Evolutionary conservation across 2,797 vertebrate species (phyloP).

Genomic region (Sebastes hubbsi): DNA sequence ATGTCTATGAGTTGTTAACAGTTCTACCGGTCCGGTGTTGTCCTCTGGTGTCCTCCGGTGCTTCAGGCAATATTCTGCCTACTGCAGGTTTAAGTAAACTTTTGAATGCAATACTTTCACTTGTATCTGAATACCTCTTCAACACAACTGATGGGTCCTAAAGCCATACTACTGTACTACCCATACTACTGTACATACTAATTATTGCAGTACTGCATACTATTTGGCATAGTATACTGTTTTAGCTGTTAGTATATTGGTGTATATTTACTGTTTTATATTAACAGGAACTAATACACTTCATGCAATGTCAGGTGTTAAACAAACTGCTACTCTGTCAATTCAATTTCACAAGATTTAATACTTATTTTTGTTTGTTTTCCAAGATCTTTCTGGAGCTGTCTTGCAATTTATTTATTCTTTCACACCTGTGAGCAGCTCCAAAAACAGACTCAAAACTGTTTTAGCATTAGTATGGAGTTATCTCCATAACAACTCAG

Average conservation of each 20-base stretch:
- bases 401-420: not conserved
- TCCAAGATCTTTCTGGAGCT: not conserved
- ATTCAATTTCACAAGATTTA: not conserved
- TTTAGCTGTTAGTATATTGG: not conserved
- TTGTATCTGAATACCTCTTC: not conserved
- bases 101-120: no score
- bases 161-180: not conserved
- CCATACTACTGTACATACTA: not conserved
- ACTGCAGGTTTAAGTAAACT: no score
- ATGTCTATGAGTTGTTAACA: no score
- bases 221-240: not conserved
- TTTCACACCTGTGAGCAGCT: not conserved
- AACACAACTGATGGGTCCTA: accelerated
- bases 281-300: not conserved
- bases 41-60: no score
- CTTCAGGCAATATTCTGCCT: no score
- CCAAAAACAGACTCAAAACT: not conserved
- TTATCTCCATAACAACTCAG: not conserved
- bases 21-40: no score
- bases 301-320: not conserved
- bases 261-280: not conserved
- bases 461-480: not conserved
- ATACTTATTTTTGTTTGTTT: not conserved
- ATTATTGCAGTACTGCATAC: not conserved
- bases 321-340: not conserved